Conservation (phyloP, 2,113 vertebrate species). For the Macheiramphus alcinus region DNA sequence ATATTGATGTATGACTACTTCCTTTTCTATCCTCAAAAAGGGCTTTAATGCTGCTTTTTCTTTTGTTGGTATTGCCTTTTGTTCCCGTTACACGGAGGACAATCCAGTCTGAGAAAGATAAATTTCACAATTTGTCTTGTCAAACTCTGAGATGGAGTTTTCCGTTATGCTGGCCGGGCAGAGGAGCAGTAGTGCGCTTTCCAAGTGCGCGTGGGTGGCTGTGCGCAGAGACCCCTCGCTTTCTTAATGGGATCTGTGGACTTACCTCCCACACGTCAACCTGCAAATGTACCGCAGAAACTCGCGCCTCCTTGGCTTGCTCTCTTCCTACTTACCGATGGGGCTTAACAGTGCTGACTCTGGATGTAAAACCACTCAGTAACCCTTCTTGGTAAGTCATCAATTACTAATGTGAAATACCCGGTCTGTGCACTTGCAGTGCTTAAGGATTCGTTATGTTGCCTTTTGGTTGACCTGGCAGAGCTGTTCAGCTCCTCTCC, state of each 20-base stretch:
- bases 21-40: background rate
- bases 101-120: slow-evolving; percentile 13
- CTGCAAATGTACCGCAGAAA: background rate
- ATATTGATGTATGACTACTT: background rate
- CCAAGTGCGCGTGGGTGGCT: background rate
- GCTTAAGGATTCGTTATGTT: background rate
- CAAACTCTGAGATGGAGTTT: slow-evolving; percentile 48
- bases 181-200: background rate
- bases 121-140: slow-evolving; percentile 62
- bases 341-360: background rate
- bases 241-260: background rate
- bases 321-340: background rate
- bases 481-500: background rate
- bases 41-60: background rate
- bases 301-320: background rate
- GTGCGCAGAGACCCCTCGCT: background rate
- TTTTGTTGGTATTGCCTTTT: background rate
- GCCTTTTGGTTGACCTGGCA: background rate
- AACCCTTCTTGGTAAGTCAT: background rate
- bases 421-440: fast-evolving
- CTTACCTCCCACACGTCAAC: background rate
- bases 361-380: background rate
- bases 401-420: background rate
- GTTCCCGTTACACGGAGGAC: slow-evolving; percentile 15
- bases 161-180: background rate